Conservation (phyloP, 2,797 vertebrate species). For the Pseudomugil gertrudae region DNA sequence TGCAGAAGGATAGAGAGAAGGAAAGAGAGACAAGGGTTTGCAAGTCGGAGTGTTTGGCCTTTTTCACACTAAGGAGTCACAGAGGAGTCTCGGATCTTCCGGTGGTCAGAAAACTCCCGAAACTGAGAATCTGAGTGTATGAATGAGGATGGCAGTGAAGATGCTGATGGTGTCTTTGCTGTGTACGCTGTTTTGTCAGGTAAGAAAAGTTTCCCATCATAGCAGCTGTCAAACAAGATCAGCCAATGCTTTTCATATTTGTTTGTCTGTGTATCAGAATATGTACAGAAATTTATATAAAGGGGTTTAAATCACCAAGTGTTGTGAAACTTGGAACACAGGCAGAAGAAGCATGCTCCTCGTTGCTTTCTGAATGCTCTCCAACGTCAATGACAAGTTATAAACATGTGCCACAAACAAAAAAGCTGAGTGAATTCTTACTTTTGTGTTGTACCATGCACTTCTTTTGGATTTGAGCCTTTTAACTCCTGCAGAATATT, state of each 20-base stretch:
- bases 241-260: background rate
- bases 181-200: conserved; percentile 64
- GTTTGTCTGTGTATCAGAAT: background rate
- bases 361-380: background rate
- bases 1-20: conserved; percentile 44
- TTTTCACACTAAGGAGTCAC: conserved; percentile 27
- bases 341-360: background rate
- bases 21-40: conserved; percentile 30
- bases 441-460: background rate
- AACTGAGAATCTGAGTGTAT: conserved; percentile 41
- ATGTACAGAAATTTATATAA: background rate
- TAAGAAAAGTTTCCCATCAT: conserved; percentile 47
- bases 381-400: conserved; percentile 6
- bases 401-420: background rate
- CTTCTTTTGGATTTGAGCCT: background rate
- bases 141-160: conserved; percentile 67
- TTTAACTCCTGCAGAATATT: conserved; percentile 15
- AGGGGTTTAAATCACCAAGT: background rate
- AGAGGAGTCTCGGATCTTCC: conserved; percentile 29
- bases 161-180: conserved; percentile 67
- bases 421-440: conserved; percentile 10
- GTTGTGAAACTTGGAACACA: background rate
- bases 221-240: conserved; percentile 6
- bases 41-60: conserved; percentile 52
- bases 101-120: conserved; percentile 28